Conservation (phyloP, 2,113 vertebrate species). For the Leucosticte australis region DNA sequence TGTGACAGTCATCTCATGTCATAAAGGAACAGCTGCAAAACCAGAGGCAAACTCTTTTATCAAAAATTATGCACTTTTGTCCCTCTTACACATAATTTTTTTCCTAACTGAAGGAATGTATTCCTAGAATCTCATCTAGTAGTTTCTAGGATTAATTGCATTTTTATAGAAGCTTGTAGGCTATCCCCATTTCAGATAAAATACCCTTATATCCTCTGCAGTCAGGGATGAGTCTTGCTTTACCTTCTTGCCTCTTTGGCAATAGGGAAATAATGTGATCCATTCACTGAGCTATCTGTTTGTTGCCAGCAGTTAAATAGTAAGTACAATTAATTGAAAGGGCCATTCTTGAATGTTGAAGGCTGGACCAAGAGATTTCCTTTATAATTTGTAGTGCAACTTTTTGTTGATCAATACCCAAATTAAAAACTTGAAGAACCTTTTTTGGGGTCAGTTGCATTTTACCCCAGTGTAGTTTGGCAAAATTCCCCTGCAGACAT, state of each 20-base stretch:
- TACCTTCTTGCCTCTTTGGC: background rate
- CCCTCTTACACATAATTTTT: background rate
- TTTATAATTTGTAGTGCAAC: background rate
- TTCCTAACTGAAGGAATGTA: background rate
- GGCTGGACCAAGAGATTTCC: background rate
- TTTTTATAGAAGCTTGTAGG: background rate
- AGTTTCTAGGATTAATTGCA: background rate
- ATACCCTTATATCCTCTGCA: background rate
- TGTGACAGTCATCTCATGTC: background rate
- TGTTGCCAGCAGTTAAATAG: background rate
- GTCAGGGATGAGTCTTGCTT: background rate
- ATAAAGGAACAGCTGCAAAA: background rate
- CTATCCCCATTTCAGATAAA: background rate
- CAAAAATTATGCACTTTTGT: background rate
- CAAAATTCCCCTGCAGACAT: background rate
- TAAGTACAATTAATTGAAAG: background rate
- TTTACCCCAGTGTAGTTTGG: background rate
- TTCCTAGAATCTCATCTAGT: background rate
- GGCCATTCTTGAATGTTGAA: background rate
- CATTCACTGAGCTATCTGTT: background rate
- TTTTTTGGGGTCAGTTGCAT: background rate
- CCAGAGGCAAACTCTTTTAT: background rate
- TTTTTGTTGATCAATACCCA: background rate
- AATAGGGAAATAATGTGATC: background rate
- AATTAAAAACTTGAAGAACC: background rate